Evolutionary conservation across 2,888 invertebrate species (phyloP).

Genomic region (Podabrus alpinus): DNA sequence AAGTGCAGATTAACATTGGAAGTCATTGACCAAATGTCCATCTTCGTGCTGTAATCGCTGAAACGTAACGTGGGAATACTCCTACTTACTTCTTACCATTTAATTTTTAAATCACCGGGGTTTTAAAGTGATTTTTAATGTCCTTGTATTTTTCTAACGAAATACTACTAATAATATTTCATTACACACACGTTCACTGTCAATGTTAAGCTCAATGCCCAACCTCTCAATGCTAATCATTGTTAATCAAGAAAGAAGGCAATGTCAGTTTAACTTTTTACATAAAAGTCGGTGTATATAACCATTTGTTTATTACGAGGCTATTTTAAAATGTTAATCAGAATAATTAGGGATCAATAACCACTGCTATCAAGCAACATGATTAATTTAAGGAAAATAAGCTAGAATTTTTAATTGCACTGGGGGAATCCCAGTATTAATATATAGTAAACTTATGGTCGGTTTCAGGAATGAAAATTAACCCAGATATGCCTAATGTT

Average conservation of each 20-base stretch:
- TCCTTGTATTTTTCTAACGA: slow-evolving; percentile 20
- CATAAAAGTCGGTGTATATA: background rate
- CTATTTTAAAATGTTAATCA: background rate
- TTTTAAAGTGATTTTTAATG: slow-evolving; percentile 21
- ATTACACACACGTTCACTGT: background rate
- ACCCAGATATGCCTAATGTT: too few relatives aligned
- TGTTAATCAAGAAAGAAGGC: background rate
- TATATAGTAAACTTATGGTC: too few relatives aligned
- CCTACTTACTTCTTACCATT: slow-evolving; percentile 20
- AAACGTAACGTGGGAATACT: slow-evolving; percentile 28
- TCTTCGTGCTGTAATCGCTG: slow-evolving; percentile 15
- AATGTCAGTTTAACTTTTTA: background rate
- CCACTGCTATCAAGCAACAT: background rate
- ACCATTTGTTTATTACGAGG: background rate
- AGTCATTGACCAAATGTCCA: slow-evolving; percentile 27
- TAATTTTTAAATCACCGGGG: slow-evolving; percentile 27
- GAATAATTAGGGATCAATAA: background rate
- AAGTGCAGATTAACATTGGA: background rate
- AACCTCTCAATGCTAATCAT: background rate
- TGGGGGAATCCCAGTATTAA: too few relatives aligned
- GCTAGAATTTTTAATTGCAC: background rate
- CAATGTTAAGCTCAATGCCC: background rate
- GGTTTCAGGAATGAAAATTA: too few relatives aligned
- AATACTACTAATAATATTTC: background rate
- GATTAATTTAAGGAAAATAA: background rate